Conservation (phyloP, 2,797 vertebrate species). For the Tympanoctomys barrerae region DNA sequence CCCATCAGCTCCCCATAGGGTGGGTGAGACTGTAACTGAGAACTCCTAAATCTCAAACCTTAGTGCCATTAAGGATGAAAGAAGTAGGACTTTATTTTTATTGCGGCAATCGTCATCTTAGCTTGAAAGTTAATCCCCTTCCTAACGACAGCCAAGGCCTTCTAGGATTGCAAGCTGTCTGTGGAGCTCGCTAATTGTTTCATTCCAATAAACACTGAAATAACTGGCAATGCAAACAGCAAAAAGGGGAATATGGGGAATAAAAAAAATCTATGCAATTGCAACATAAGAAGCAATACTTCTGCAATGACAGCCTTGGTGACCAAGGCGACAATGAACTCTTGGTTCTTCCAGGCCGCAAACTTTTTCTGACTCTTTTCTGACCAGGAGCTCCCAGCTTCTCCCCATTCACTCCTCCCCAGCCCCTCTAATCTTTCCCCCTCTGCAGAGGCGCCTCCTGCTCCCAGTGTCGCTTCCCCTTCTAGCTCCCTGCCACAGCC, state of each 20-base stretch:
- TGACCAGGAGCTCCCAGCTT: neutral
- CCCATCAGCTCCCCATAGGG: neutral
- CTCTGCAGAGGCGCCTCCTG: neutral
- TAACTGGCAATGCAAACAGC: neutral
- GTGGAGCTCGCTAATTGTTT: neutral
- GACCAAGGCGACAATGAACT: too few relatives aligned
- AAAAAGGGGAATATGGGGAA: neutral
- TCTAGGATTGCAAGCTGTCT: neutral
- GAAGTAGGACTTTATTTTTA: neutral
- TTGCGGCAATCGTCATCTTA: neutral
- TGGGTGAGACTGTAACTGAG: neutral
- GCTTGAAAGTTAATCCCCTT: neutral
- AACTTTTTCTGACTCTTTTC: neutral
- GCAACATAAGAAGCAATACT: too few relatives aligned
- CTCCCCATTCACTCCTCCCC: neutral
- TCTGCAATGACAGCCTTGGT: neutral
- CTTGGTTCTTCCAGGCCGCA: too few relatives aligned
- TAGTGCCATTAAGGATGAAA: neutral
- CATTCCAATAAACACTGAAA: neutral
- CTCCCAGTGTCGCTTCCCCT: neutral
- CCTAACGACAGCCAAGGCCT: neutral
- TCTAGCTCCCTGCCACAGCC: neutral
- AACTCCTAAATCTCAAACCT: neutral
- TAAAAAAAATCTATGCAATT: neutral
- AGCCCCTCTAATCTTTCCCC: neutral